Conservation (phyloP, 2,797 vertebrate species). For the Poecilia velifera region DNA sequence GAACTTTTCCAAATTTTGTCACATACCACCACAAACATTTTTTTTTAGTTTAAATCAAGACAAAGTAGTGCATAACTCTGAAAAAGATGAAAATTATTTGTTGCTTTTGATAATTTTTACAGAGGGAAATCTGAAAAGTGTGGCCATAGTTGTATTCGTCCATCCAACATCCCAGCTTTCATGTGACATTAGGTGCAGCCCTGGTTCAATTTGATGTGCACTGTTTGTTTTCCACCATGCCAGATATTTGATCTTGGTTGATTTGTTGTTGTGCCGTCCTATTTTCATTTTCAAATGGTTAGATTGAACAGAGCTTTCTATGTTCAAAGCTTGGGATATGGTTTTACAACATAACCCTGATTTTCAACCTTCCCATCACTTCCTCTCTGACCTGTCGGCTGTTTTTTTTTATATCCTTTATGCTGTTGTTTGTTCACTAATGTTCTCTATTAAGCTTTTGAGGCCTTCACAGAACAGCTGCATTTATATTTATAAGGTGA, state of each 20-base stretch:
- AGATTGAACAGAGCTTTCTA: neutral
- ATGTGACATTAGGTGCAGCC: neutral
- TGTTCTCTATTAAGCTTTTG: neutral
- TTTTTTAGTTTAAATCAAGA: neutral
- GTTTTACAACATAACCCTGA: neutral
- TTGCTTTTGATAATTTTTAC: neutral
- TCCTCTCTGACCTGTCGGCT: neutral
- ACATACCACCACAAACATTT: neutral
- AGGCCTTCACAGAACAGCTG: neutral
- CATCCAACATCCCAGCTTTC: neutral
- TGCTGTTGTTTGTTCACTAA: neutral
- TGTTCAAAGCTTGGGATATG: neutral
- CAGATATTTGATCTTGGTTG: neutral
- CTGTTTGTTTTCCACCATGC: neutral
- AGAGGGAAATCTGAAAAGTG: neutral
- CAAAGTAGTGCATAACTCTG: neutral
- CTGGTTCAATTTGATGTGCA: neutral
- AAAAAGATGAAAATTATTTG: neutral
- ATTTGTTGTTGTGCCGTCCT: neutral
- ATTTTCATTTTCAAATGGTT: neutral
- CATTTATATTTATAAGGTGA: neutral
- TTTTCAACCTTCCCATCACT: neutral
- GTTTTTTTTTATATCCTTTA: neutral
- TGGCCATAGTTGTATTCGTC: neutral
- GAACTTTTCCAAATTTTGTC: neutral